phyloP scores from a whole-genome alignment of 2,888 invertebrate genomes.

The Drosophila birchii region DNA sequence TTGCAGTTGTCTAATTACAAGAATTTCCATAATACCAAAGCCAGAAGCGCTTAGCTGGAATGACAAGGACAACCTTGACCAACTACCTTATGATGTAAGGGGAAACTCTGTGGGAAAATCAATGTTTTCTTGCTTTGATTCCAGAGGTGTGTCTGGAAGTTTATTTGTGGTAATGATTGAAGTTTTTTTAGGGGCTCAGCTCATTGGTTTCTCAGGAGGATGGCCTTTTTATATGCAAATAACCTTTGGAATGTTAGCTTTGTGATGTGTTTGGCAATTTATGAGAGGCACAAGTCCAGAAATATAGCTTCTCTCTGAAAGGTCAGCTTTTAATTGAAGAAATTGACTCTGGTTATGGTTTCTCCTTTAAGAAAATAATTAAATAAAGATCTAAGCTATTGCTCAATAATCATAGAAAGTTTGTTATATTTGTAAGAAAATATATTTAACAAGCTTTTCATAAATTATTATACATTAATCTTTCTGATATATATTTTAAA shows the following conservation, averaged over 20 bases:
- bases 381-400: background rate
- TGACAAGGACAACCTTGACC: conserved; percentile 37
- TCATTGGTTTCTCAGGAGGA: background rate
- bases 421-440: background rate
- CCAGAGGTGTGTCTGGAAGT: background rate
- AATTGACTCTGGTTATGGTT: background rate
- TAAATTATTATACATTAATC: background rate
- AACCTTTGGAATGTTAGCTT: background rate
- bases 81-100: conserved; percentile 14
- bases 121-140: conserved; percentile 3
- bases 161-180: background rate
- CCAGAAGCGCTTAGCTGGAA: conserved; percentile 15
- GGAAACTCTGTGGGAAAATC: conserved; percentile 2
- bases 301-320: background rate
- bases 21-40: conserved; percentile 22
- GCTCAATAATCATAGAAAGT: background rate
- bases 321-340: conserved; percentile 9
- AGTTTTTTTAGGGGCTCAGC: background rate
- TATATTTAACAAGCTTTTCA: background rate
- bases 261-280: background rate
- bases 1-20: conserved; percentile 48
- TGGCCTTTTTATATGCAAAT: background rate
- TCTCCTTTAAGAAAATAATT: background rate
- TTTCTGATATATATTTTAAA: background rate
- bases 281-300: too few species aligned